A percentile compares a stretch with the other conserved stretches of the same genome.
phyloP scores from a whole-genome alignment of 2,888 invertebrate species.

The Campopleginae sp. region DNA sequence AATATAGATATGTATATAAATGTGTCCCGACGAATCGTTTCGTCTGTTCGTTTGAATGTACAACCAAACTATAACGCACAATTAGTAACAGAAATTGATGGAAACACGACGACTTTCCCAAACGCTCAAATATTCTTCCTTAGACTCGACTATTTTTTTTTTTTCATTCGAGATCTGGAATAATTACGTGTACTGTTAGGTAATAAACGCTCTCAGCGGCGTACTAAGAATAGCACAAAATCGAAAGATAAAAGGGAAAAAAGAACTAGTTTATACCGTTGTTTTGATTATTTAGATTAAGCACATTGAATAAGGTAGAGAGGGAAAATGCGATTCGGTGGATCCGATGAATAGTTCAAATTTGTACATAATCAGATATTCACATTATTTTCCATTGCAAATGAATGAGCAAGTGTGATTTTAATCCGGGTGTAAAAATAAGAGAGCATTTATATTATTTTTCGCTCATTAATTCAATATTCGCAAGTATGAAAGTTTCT shows the following conservation, averaged over 20 bases:
- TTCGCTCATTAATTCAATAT: constrained; percentile 9
- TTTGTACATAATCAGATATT: constrained; percentile 4
- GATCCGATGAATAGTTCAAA: not conserved
- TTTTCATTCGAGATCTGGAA: constrained; percentile 2
- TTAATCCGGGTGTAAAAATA: constrained; percentile 6
- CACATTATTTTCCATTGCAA: not conserved
- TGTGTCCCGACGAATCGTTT: not conserved
- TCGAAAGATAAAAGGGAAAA: not conserved
- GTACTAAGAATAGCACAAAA: not conserved
- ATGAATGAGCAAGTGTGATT: constrained; percentile 3
- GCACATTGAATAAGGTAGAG: constrained; percentile 42
- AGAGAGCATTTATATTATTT: constrained; percentile 22
- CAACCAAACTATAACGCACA: not conserved
- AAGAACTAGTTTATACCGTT: not conserved
- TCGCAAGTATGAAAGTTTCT: not conserved
- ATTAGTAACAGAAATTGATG: not conserved
- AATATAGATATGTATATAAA: constrained; percentile 36
- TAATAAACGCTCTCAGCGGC: not conserved
- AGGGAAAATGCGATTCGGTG: constrained; percentile 4
- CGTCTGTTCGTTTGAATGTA: constrained; percentile 3
- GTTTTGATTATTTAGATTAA: constrained; percentile 41
- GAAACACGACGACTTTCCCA: not conserved
- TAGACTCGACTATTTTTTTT: not conserved
- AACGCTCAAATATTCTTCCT: constrained; percentile 38
- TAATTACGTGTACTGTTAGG: constrained; percentile 12